Evolutionary conservation across 2,113 vertebrate genomes (phyloP), one percentile per base, ranked within the genome.

Genomic region (Dolichallabes microphthalmus): DNA sequence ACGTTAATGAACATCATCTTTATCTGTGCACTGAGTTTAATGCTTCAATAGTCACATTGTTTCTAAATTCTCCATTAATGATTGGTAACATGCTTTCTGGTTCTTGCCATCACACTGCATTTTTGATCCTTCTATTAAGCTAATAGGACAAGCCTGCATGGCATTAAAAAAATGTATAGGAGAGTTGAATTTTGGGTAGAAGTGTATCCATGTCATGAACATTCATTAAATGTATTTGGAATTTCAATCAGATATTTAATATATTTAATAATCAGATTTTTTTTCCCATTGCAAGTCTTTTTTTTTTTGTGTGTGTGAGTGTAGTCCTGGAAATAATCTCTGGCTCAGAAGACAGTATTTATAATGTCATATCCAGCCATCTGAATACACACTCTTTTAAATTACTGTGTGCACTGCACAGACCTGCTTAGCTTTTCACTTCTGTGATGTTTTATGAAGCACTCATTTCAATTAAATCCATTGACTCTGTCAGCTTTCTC

Each of bases 31-130:
- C 53, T 27, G 69, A 45, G 35, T 74, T 81, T 78, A 85, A 69
- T 76, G 39, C 20, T 77, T 45, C 32, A 78, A 55, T 69, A 17
- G 71, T 27, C 50, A 61, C 20, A 35, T 32, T 55, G 53, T 82
- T 61, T 66, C 81, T 85, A 82, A 86, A 74, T 84, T 82, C 71
- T 86, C 83, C 39, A 69, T 78, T 83, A 87, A 71, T 57, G 66
- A 57, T 55, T 80, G 50, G 74, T n/a, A 83, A 32, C 52, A 15
- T 68, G 30, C 83, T 74, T 76, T 57, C 35, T 82, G 90, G 89
- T 91, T 91, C 87, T 86, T 87, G 85, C 0, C 2, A 19, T 91
- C 90, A 90, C 90, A 88, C 14, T 57, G 30, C 11, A 76, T 39
- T 57, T 82, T 50, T 25, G 83, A 66, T 22, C 87, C 63, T 80